Percentiles rank a stretch among this genome's conserved stretches.
phyloP scores from a whole-genome alignment of 2,797 vertebrate species.

The Sebastes nivosus region DNA sequence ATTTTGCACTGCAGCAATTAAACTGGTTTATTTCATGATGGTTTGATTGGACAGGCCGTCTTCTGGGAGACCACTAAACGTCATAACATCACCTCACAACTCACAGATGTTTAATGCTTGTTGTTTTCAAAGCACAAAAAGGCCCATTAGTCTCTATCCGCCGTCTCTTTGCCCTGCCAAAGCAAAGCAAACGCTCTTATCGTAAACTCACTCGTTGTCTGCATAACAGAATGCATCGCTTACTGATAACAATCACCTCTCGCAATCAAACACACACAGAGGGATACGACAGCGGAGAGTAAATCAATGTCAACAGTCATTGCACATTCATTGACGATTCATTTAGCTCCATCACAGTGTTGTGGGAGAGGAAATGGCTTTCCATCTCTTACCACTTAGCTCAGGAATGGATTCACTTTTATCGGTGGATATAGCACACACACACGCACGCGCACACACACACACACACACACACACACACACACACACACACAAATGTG shows the following conservation, averaged over 20 bases:
- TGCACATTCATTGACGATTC: constrained; percentile 60
- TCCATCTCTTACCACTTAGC: constrained; percentile 43
- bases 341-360: constrained; percentile 54
- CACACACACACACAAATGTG: not conserved
- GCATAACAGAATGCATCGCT: constrained; percentile 30
- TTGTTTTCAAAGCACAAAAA: constrained; percentile 17
- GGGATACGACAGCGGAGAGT: constrained; percentile 16
- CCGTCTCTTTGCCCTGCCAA: not conserved
- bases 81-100: constrained; percentile 21
- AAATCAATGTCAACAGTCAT: constrained; percentile 66
- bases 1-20: not conserved
- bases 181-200: constrained; percentile 33
- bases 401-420: constrained; percentile 37
- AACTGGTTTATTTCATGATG: not conserved
- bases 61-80: not conserved
- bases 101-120: constrained; percentile 20
- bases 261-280: constrained; percentile 31
- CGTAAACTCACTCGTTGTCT: constrained; percentile 36
- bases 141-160: constrained; percentile 17
- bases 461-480: not conserved
- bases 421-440: constrained; percentile 1
- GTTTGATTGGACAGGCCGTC: not conserved
- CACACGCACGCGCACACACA: too few species aligned
- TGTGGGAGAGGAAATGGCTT: constrained; percentile 45
- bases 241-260: constrained; percentile 47